phyloP scores from a whole-genome alignment of 2,888 invertebrate genomes.

The Rhodophaea formosa region DNA sequence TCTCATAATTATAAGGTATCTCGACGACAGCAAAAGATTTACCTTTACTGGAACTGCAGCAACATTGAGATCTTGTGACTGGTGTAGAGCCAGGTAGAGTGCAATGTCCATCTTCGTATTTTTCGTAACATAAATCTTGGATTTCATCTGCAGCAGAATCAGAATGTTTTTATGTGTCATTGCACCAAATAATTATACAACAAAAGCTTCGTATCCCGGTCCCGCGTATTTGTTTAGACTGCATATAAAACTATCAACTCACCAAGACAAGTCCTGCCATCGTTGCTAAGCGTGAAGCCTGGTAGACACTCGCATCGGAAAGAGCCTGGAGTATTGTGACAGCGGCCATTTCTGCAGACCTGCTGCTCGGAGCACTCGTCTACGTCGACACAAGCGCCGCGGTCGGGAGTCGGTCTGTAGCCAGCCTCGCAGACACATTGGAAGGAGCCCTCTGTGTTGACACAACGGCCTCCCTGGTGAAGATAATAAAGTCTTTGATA shows the following conservation, averaged over 20 bases:
- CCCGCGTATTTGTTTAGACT: too few species aligned
- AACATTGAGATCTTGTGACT: slow-evolving; percentile 92
- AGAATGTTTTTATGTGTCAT: background rate
- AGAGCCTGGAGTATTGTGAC: slow-evolving; percentile 89
- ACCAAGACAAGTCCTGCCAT: slow-evolving; percentile 90
- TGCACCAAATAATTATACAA: too few species aligned
- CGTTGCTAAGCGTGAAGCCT: slow-evolving; percentile 90
- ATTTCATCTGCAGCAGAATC: slow-evolving; percentile 83
- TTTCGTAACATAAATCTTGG: slow-evolving; percentile 90
- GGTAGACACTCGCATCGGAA: slow-evolving; percentile 89
- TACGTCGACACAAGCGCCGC: slow-evolving; percentile 70
- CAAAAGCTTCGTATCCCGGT: too few species aligned
- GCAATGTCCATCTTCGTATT: slow-evolving; percentile 88
- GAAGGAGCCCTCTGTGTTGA: slow-evolving; percentile 92
- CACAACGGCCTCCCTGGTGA: slow-evolving; percentile 85
- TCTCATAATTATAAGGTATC: too few species aligned
- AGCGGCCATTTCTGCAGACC: slow-evolving; percentile 89
- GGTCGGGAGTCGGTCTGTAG: slow-evolving; percentile 82
- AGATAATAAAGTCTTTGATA: background rate
- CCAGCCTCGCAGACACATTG: slow-evolving; percentile 91
- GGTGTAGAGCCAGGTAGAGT: slow-evolving; percentile 87
- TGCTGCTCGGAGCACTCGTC: slow-evolving; percentile 86
- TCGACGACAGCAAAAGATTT: slow-evolving; percentile 11
- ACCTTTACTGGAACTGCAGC: slow-evolving; percentile 85
- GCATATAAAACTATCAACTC: slow-evolving; percentile 26